These are phyloP conservation scores for Acleris emargana DNA, from an alignment of 2,888 invertebrate genomes.

Conservation along the genomic window DNA sequence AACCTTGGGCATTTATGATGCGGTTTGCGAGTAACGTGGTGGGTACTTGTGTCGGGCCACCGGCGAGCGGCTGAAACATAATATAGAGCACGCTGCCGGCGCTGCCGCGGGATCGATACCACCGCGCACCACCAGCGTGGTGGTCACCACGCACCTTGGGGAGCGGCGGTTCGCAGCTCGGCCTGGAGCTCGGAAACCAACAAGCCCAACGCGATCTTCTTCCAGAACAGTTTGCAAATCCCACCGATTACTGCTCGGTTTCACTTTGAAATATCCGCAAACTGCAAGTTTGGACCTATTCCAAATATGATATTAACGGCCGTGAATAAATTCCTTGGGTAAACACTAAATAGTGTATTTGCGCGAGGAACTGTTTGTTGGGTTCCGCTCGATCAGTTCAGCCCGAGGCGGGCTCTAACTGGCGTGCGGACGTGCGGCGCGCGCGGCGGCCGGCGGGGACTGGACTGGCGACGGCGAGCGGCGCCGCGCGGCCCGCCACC, in stretches of 20 bases:
- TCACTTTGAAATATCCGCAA: constrained; percentile 16
- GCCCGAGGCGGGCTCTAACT: constrained; percentile 64
- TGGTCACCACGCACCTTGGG: background rate
- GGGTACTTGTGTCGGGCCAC: too few relatives aligned
- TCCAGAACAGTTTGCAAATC: constrained; percentile 8
- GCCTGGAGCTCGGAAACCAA: background rate
- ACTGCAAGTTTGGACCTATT: constrained; percentile 23
- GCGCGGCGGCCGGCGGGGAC: constrained; percentile 41
- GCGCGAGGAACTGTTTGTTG: constrained; percentile 26
- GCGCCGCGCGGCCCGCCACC: constrained; percentile 17
- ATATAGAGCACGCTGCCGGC: background rate
- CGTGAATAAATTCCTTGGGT: constrained; percentile 19
- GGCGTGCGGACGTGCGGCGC: constrained; percentile 55
- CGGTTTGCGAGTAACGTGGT: too few relatives aligned
- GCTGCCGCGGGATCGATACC: background rate
- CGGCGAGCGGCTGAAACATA: background rate
- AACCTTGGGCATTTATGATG: too few relatives aligned
- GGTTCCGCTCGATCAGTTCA: constrained; percentile 55
- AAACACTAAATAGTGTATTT: constrained; percentile 34
- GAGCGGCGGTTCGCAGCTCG: background rate
- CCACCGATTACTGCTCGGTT: constrained; percentile 9
- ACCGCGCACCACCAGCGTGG: background rate
- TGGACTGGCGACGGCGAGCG: constrained; percentile 32
- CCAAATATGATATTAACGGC: constrained; percentile 11
- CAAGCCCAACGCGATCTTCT: background rate